Conservation (phyloP, 2,797 vertebrate species). For the Sebastes ruberrimus region DNA sequence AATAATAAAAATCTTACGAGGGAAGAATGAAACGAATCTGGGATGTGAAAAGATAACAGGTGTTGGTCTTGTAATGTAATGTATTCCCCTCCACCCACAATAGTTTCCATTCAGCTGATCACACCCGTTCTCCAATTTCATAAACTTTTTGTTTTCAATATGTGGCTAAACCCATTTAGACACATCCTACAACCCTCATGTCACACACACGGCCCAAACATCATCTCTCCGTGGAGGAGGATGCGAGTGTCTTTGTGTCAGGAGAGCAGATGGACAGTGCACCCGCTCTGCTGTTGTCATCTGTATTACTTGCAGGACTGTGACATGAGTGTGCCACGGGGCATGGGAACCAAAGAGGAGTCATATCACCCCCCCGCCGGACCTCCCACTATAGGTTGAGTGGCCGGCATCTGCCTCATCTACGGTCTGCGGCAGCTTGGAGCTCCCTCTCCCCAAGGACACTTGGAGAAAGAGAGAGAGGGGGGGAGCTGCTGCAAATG, state of each 20-base stretch:
- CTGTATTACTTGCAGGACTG: slow-evolving; percentile 65
- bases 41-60: not conserved
- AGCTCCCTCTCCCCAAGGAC: slow-evolving; percentile 67
- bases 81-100: not conserved
- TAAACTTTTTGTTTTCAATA: not conserved
- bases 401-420: slow-evolving; percentile 74
- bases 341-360: slow-evolving; percentile 81
- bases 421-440: slow-evolving; percentile 63
- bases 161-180: not conserved
- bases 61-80: too few relatives aligned
- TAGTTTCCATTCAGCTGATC: too few relatives aligned
- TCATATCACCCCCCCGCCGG: slow-evolving; percentile 42
- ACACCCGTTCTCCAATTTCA: too few relatives aligned
- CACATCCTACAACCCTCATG: not conserved
- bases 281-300: slow-evolving; percentile 60
- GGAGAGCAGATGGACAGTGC: slow-evolving; percentile 81
- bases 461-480: slow-evolving; percentile 5
- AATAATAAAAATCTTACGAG: not conserved
- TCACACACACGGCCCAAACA: not conserved
- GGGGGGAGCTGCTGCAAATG: slow-evolving; percentile 51
- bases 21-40: not conserved
- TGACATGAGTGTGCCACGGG: slow-evolving; percentile 78
- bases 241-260: slow-evolving; percentile 51
- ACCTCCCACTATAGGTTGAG: slow-evolving; percentile 59
- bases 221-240: slow-evolving; percentile 18